Base-by-base conservation (phyloP, 2,888 invertebrate species). In the Apotomis turbidana region DNA sequence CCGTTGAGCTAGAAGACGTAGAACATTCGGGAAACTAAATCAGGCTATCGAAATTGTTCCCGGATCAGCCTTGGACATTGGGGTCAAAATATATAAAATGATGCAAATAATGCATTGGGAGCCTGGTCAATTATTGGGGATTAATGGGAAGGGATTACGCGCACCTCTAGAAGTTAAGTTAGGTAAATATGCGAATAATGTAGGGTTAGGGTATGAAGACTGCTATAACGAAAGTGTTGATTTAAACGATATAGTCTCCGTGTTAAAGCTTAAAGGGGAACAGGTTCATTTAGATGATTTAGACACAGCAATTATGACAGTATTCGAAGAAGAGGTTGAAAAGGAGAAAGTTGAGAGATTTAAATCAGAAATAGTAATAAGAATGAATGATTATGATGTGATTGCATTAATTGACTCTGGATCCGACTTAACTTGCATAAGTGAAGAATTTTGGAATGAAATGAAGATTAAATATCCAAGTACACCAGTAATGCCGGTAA, bases 401-500 rank as follows among this genome's bases (percentile, higher is more conserved):
- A 8, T 51, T 5, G 41, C 60, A 5, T 61, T 76, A 6, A 5
- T 76, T 5, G 76, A 76, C 49, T 74, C 74, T 5, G 76, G 74
- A 0, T 74, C 75, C 70, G 73, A 76, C 57, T 66, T 75, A 0
- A 76, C 74, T n/a, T 73, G 75, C 57, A 74, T 76, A 3, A 73
- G 75, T 0, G 71, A 72, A 15, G 9, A 13, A 10, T 67, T 73
- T 13, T 73, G 51, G 44, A 15, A 60, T 13, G 12, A 44, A 13
- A 15, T 60, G 8, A 10, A 12, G 4, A 3, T 10, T 3, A 60
- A 60, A 44, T 9, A 60, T 60, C 10, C 60, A 15, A 54, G 57
- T 12, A 55, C 71, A 4, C 61, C 69, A 0, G 5, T 55, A 5
- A 27, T 75, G 27, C 73, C 73, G 0, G 44, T 73, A n/a, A 70